Evolutionary conservation across 2,797 vertebrate species (phyloP).

Genomic region (Myoxocephalus aenaeus): DNA sequence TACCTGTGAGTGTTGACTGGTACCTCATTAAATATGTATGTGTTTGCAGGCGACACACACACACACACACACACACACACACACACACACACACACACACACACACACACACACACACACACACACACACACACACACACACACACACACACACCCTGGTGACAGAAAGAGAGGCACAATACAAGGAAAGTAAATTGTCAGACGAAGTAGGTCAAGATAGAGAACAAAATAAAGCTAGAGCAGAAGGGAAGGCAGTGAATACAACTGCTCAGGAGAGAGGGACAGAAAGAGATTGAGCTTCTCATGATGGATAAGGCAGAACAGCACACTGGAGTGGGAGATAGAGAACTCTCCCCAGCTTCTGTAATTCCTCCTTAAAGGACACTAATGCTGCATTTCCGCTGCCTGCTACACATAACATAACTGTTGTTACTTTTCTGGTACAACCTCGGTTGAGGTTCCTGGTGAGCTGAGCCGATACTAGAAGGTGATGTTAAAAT

Average conservation of each 20-base stretch:
- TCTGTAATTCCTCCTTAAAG: neutral
- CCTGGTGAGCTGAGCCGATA: too few species aligned
- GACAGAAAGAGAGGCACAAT: constrained; percentile 30
- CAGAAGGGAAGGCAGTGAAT: constrained; percentile 1
- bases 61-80: neutral
- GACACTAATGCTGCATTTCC: neutral
- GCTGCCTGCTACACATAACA: neutral
- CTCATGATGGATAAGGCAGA: constrained; percentile 25
- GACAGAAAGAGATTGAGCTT: constrained; percentile 16
- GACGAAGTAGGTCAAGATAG: constrained; percentile 58
- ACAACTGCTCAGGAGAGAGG: constrained; percentile 23
- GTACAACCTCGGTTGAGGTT: too few species aligned
- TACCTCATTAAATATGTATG: constrained; percentile 46
- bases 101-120: neutral
- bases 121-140: neutral
- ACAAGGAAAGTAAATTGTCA: constrained; percentile 43
- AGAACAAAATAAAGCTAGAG: constrained; percentile 31
- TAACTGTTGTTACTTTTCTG: too few species aligned
- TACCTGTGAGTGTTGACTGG: constrained; percentile 16
- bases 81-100: neutral
- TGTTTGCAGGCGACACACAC: neutral
- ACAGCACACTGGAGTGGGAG: constrained; percentile 20
- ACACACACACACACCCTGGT: constrained; percentile 1
- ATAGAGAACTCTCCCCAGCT: constrained; percentile 5
- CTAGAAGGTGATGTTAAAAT: too few species aligned